Conservation (phyloP, 2,888 invertebrate species). For the Syritta pipiens region DNA sequence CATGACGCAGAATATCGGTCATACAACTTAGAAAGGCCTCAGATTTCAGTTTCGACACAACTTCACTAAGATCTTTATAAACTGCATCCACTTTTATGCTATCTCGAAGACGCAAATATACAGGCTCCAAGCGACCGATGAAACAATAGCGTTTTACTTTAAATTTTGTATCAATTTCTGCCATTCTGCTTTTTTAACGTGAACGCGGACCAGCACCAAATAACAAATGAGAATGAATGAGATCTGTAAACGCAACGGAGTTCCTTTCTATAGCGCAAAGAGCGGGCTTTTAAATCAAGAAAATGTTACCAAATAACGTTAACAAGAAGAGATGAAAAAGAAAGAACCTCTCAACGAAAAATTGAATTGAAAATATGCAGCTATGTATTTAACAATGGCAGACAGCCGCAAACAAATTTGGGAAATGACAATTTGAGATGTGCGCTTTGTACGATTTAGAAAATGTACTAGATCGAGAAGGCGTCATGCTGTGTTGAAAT, state of each 20-base stretch:
- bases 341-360: no score
- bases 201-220: conserved; percentile 8
- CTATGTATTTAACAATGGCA: conserved; percentile 12
- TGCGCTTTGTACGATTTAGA: conserved; percentile 6
- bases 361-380: conserved; percentile 33
- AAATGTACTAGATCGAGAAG: conserved; percentile 40
- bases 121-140: conserved; percentile 73
- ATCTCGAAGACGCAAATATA: conserved; percentile 70
- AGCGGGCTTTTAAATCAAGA: no score
- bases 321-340: no score
- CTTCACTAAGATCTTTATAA: conserved; percentile 53
- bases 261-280: no score
- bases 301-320: no score
- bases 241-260: no score
- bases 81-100: conserved; percentile 63
- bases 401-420: conserved; percentile 34
- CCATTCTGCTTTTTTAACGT: neutral
- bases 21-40: conserved; percentile 70
- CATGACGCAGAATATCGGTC: conserved; percentile 57
- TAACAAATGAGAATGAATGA: neutral
- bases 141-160: conserved; percentile 74
- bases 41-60: conserved; percentile 70
- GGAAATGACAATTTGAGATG: conserved; percentile 25
- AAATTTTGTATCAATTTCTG: conserved; percentile 34
- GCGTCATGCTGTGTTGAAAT: no score